Evolutionary conservation across 2,888 invertebrate genomes (phyloP), one percentile per base, ranked within the genome.

Genomic region (Timandra comae): DNA sequence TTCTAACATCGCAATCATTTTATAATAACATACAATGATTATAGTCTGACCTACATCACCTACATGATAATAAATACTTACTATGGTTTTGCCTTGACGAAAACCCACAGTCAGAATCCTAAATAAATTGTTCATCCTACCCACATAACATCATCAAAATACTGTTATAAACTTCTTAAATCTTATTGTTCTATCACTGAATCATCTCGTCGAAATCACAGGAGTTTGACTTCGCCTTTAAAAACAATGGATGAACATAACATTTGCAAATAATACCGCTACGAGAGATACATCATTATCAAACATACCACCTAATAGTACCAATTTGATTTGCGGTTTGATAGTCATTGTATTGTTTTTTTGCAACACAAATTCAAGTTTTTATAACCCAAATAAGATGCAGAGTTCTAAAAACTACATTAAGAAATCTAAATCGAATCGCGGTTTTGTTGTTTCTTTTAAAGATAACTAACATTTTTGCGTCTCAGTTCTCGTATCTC

Each of bases 361-460:
- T 38, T 41, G 35, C 49, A 44, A 38, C 31, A 35, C 24, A 68
- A 54, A 57, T 63, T 65, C 71, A 47, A 58, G 49, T 58, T 51
- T 53, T 60, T 57, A 63, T 71, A 68, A 66, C 64, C 60, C 52
- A 65, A 61, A 60, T 66, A n/a, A n/a, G 16, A 16, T 16, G 3
- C 16, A 16, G 6, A 24, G 9, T 10, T 40, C 43, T 65, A 70
- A 72, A 72, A 73, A 71, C 58, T 40, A 60, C 60, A 60, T 61
- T 58, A 60, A 49, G 57, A 69, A 48, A 67, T 64, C 56, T 65
- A 71, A 78, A 81, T 80, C 65, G 73, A 80, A 73, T 77, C 80
- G 79, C 79, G 80, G 78, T 63, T 55, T 51, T 36, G 43, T 50
- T 62, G 73, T 79, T 65, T 63, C 60, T 68, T 77, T 66, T 68